These are phyloP conservation scores for Fabriciana adippe DNA, from an alignment of 2,888 invertebrate genomes.

Conservation along the genomic window DNA sequence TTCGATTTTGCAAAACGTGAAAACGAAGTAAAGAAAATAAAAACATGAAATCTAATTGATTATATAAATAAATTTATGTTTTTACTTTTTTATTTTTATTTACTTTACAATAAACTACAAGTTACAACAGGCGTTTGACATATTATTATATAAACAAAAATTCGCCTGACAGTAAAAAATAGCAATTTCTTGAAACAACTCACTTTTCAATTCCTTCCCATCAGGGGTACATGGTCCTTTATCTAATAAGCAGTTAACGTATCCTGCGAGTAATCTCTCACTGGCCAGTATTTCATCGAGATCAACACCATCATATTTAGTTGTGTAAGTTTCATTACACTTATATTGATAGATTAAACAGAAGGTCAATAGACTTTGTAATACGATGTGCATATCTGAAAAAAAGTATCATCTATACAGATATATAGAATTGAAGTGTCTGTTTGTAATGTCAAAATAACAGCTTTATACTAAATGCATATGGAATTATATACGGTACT, in stretches of 20 bases:
- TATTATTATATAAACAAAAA: neutral
- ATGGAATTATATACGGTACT: no score
- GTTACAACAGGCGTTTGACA: no score
- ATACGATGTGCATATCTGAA: conserved; percentile 38
- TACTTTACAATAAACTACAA: no score
- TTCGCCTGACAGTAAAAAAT: neutral
- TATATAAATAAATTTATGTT: no score
- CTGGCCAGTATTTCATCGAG: conserved; percentile 86
- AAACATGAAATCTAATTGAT: no score
- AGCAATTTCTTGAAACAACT: conserved; percentile 32
- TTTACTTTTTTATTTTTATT: no score
- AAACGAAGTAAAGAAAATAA: no score
- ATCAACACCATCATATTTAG: conserved; percentile 88
- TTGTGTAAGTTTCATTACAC: conserved; percentile 76
- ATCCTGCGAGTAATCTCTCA: conserved; percentile 86
- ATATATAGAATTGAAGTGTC: no score
- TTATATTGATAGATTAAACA: conserved; percentile 28
- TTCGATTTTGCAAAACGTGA: no score
- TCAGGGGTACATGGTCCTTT: conserved; percentile 87
- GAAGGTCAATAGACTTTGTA: conserved; percentile 30
- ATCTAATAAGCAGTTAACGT: conserved; percentile 87
- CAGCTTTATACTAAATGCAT: no score
- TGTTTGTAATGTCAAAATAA: no score
- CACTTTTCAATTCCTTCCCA: conserved; percentile 87
- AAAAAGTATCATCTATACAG: neutral